These are phyloP conservation scores for Drosophila paucipuncta DNA, from an alignment of 2,888 invertebrate genomes.

Conservation along the genomic window DNA sequence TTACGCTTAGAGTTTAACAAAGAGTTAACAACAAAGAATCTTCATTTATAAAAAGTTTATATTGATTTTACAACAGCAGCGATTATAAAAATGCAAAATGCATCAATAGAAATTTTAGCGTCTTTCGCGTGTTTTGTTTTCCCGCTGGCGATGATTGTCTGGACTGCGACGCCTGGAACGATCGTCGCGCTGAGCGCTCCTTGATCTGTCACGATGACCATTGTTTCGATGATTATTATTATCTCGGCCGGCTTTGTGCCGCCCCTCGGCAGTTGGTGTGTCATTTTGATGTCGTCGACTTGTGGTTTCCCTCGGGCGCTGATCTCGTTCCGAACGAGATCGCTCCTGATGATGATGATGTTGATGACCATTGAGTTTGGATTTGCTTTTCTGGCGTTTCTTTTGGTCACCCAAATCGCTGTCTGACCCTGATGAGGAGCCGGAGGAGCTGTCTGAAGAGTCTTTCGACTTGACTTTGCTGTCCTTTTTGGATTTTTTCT, in stretches of 20 bases:
- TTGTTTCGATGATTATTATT: slow-evolving; percentile 21
- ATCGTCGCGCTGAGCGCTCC: slow-evolving; percentile 42
- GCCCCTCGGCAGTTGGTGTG: slow-evolving; percentile 11
- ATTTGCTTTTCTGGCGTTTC: slow-evolving; percentile 14
- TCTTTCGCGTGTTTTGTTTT: slow-evolving; percentile 45
- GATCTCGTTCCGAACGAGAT: slow-evolving; percentile 34
- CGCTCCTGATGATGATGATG: slow-evolving; percentile 26
- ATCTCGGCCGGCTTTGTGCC: slow-evolving; percentile 23
- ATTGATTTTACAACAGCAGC: slow-evolving; percentile 20
- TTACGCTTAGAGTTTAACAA: neutral
- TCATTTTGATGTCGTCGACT: slow-evolving; percentile 12
- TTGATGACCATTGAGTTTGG: slow-evolving; percentile 8
- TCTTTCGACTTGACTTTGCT: slow-evolving; percentile 49
- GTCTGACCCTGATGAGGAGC: slow-evolving; percentile 58
- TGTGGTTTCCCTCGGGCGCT: slow-evolving; percentile 1
- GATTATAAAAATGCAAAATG: slow-evolving; percentile 46
- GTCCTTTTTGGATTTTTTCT: slow-evolving; percentile 64
- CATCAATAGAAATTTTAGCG: slow-evolving; percentile 32
- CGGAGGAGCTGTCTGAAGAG: slow-evolving; percentile 42
- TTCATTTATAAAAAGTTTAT: slow-evolving; percentile 4
- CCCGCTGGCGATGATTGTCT: slow-evolving; percentile 37
- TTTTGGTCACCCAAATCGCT: slow-evolving; percentile 27
- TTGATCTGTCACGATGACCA: slow-evolving; percentile 38
- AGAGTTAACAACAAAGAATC: too few relatives aligned
- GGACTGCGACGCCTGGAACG: slow-evolving; percentile 37